Evolutionary conservation across 1,140 invertebrate genomes (phyloP), one percentile per base, ranked within the genome.

Genomic region (Solen grandis): DNA sequence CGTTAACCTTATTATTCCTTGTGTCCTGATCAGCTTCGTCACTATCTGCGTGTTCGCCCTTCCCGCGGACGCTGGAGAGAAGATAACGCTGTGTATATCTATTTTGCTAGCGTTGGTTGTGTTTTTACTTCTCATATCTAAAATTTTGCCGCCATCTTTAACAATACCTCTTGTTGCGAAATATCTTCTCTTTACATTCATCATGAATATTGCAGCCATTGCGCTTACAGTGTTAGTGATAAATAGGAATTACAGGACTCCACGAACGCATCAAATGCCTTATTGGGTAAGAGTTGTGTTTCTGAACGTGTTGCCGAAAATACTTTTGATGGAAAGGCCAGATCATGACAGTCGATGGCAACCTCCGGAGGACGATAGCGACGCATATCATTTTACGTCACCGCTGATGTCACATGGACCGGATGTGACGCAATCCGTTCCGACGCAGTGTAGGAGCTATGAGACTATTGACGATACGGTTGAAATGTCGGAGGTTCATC

Each of bases 201-300:
- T 99, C 77, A 99, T 99, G 97, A 99, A 99, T 93, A 99, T 99
- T 27, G 96, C 99, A 82, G 99, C 97, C 94, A 99, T 99, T 93
- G 93, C 99, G 72, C 97, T 99, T 5, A 99, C 99, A 0, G 98
- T 99, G 33, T 96, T 99, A 88, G 99, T 99, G 87, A 99, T 99
- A 90, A 99, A 99, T 91, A 98, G 97, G 96, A 99, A 99, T 91
- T 99, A 99, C 93, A 94, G 98, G 89, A 98, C 98, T n/a, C 98
- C 98, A 2, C 92, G 95, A 41, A 96, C 95, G 10, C 95, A 96
- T 88, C 92, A 81, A 19, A 93, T 93, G 92, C 90, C 92, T 22
- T 57, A 86, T 35, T 92, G 92, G 91, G 85, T 92, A 5, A 84
- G 90, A 5, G 68, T 87, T 27, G 82, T 92, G 19, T 93, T 93